phyloP scores from a whole-genome alignment of 2,113 vertebrate genomes.

The Leucopsar rothschildi region DNA sequence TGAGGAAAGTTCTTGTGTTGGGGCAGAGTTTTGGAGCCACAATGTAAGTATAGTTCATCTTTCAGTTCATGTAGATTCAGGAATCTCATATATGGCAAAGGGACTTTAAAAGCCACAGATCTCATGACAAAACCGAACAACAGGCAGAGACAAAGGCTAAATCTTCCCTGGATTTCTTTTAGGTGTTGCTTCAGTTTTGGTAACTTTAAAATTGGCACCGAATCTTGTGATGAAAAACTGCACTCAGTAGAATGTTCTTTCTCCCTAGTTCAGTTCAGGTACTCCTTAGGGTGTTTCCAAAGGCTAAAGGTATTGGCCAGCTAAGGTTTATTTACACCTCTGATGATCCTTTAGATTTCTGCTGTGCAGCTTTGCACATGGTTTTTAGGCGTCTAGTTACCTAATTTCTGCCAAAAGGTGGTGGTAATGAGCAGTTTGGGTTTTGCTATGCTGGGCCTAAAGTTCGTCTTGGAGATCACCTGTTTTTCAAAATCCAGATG shows the following conservation, averaged over 20 bases:
- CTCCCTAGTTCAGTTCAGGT: background rate
- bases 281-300: background rate
- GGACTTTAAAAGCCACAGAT: background rate
- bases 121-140: background rate
- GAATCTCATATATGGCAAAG: background rate
- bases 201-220: background rate
- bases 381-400: background rate
- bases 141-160: background rate
- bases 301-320: background rate
- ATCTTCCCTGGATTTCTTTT: background rate
- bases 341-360: background rate
- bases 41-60: background rate
- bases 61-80: background rate
- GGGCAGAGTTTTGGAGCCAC: background rate
- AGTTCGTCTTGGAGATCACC: background rate
- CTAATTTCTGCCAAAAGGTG: background rate
- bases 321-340: background rate
- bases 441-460: background rate
- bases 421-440: background rate
- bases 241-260: background rate
- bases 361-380: background rate
- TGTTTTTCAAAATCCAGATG: background rate
- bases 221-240: background rate
- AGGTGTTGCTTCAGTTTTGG: background rate
- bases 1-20: background rate